Evolutionary conservation across 2,888 invertebrate genomes (phyloP), one percentile per base, ranked within the genome.

Genomic region (Chymomyza amoena): DNA sequence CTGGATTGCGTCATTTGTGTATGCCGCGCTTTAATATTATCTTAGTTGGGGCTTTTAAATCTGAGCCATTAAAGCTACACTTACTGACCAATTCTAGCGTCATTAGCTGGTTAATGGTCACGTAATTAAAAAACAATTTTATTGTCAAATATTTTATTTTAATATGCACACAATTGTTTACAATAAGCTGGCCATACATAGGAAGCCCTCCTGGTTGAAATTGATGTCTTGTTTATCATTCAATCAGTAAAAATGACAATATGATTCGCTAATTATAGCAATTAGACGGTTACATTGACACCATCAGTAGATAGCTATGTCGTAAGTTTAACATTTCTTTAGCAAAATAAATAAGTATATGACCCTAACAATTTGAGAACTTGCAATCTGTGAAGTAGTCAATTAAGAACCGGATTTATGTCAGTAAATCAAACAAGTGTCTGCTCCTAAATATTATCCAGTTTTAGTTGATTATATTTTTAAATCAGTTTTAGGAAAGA

Each of bases 121-220:
- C 20, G 70, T 81, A 87, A 83, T 83, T 87, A 83, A 78, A 86
- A 78, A 64, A 64, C 76, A 66, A 76, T 83, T 87, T 69, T 56
- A 68, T 64, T 73, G 73, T 68, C 64, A 63, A 66, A 57, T 62
- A 73, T 61, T 77, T 61, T 77, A 50, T 61, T 54, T 36, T 15
- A 57, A 45, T 50, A 39, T 45, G 15, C 15, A 51, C 51, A 61
- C 60, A 54, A 16, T 66, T 45, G 69, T 18, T 16, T 73, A 50
- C 39, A 57, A 45, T 13, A 45, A 4, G 2, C 13, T 45, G 10
- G 39, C 39, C 39, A 45, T 7, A 4, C 0, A 45, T 7, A 4
- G 0, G 6, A 45, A 45, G 13, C 39, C 13, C 10, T 45, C 39
- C 39, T 13, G 39, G 39, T 45, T 45, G 39, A 45, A 45, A 13